Conservation (phyloP, 1,140 invertebrate genomes). For the Mylabris phalerata region DNA sequence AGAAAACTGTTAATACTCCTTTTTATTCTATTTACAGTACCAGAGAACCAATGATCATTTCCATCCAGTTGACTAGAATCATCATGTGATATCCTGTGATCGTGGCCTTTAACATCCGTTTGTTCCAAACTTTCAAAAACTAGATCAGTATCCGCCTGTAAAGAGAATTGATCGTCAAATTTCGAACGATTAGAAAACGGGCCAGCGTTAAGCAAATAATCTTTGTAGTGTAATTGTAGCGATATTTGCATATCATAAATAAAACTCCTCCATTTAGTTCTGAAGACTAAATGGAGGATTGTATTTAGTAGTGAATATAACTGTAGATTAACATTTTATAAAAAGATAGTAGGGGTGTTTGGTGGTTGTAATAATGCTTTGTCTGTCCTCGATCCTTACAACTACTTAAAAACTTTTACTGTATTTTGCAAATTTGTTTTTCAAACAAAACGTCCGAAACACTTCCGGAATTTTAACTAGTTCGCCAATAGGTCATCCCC, state of each 20-base stretch:
- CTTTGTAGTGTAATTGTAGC: conserved; percentile 8
- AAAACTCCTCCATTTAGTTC: conserved; percentile 2
- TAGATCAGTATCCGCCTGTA: conserved; percentile 37
- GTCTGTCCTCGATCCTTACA: too few species aligned
- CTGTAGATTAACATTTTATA: neutral
- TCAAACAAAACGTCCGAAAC: conserved; percentile 35
- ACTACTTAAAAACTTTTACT: conserved; percentile 28
- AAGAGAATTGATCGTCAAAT: conserved; percentile 1
- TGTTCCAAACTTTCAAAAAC: conserved; percentile 37
- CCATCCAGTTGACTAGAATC: conserved; percentile 33
- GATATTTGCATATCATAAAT: conserved; percentile 23
- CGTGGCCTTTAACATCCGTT: conserved; percentile 23
- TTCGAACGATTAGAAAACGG: neutral
- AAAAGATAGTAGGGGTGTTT: neutral
- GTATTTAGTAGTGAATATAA: too few species aligned
- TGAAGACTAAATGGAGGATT: conserved; percentile 1
- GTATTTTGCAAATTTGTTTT: conserved; percentile 40
- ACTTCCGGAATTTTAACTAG: conserved; percentile 35
- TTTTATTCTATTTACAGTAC: conserved; percentile 36
- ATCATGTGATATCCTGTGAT: conserved; percentile 26
- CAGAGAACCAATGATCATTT: conserved; percentile 35
- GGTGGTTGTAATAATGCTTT: neutral
- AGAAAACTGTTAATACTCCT: conserved; percentile 27
- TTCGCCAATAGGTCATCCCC: conserved; percentile 33
- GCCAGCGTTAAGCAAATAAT: conserved; percentile 17